A percentile compares a stretch with the other conserved stretches of the same genome.
phyloP scores from a whole-genome alignment of 2,113 vertebrate species.

The Phoenicopterus ruber region DNA sequence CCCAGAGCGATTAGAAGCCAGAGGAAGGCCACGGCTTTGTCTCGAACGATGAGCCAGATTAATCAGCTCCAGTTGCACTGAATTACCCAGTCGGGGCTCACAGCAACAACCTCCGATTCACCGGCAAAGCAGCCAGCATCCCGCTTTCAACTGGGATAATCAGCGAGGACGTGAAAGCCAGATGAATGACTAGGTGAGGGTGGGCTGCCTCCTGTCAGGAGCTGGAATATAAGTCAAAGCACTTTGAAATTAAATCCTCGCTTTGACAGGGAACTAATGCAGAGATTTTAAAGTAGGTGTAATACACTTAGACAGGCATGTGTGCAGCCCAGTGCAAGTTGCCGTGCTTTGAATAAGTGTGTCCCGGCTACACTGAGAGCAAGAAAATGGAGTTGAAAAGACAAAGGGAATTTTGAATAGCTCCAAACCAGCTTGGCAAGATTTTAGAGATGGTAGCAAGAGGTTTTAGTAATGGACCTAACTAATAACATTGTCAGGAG shows the following conservation, averaged over 20 bases:
- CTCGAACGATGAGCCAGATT: constrained; percentile 44
- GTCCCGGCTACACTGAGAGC: neutral
- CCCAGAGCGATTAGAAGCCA: constrained; percentile 3
- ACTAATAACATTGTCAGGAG: neutral
- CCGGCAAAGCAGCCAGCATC: neutral
- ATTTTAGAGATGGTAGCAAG: constrained; percentile 42
- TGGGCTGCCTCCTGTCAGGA: constrained; percentile 47
- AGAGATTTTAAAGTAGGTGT: constrained; percentile 46
- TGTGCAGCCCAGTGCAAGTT: neutral
- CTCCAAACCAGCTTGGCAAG: constrained; percentile 57
- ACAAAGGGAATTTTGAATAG: constrained; percentile 50
- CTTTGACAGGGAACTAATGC: constrained; percentile 56
- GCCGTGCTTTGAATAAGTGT: neutral
- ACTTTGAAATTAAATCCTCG: constrained; percentile 55
- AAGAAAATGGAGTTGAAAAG: constrained; percentile 3
- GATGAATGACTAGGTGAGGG: constrained; percentile 48
- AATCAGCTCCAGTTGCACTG: constrained; percentile 61
- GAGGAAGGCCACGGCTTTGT: constrained; percentile 43
- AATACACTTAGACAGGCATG: constrained; percentile 38
- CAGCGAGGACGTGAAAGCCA: neutral
- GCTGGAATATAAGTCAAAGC: constrained; percentile 25
- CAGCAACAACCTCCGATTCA: neutral
- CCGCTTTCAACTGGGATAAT: neutral
- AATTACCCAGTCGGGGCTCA: constrained; percentile 1
- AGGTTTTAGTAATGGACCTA: constrained; percentile 15